phyloP scores from a whole-genome alignment of 1,140 invertebrate species.

The Drosophila ficusphila region DNA sequence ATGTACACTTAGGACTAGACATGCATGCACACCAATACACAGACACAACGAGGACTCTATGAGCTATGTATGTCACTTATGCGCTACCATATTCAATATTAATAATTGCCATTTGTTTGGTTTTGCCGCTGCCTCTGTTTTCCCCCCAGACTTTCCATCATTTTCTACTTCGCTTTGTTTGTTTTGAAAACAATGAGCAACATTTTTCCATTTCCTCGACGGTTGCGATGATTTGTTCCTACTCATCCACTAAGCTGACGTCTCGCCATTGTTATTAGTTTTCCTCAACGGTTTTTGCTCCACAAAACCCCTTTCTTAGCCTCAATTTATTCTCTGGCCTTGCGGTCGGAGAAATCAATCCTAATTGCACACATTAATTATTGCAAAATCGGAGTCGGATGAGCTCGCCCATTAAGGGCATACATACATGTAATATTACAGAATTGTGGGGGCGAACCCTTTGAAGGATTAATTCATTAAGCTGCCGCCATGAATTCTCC shows the following conservation, averaged over 20 bases:
- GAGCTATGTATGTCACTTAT: slow-evolving; percentile 53
- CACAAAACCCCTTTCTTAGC: not conserved
- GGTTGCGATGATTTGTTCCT: slow-evolving; percentile 11
- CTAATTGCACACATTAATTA: slow-evolving; percentile 56
- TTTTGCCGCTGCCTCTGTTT: slow-evolving; percentile 23
- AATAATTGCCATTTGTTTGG: slow-evolving; percentile 75
- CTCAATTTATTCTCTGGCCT: not conserved
- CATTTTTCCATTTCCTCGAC: slow-evolving; percentile 21
- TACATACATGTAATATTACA: not conserved
- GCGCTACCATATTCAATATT: slow-evolving; percentile 71
- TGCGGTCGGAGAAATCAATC: slow-evolving; percentile 30
- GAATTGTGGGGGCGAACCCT: slow-evolving; percentile 2
- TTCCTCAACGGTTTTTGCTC: slow-evolving; percentile 12
- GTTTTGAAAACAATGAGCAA: slow-evolving; percentile 79
- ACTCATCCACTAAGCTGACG: slow-evolving; percentile 9
- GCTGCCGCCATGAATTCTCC: not conserved
- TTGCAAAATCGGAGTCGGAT: slow-evolving; percentile 25
- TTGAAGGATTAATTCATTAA: slow-evolving; percentile 38
- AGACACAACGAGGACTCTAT: slow-evolving; percentile 49
- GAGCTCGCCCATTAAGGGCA: slow-evolving; percentile 20
- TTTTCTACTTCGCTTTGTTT: slow-evolving; percentile 48
- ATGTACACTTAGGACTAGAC: slow-evolving; percentile 24
- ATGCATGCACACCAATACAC: slow-evolving; percentile 27
- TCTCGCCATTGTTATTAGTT: slow-evolving; percentile 37
- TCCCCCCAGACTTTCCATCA: slow-evolving; percentile 1